Base-by-base conservation (phyloP, 2,113 vertebrate species). In the Burhinus bistriatus region DNA sequence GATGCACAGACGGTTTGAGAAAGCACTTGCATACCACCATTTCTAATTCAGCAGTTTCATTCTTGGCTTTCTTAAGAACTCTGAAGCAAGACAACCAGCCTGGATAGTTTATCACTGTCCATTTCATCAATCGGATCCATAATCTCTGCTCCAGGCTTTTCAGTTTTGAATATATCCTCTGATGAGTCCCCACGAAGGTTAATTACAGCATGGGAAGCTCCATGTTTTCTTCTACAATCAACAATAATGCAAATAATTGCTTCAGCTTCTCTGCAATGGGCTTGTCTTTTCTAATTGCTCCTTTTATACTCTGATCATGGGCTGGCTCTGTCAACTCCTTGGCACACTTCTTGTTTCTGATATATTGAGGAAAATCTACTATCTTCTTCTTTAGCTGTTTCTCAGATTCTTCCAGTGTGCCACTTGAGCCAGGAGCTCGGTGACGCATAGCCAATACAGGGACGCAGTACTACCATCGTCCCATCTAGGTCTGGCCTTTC, bases 401-500 rank as follows among this genome's bases (percentile, higher is more conserved):
- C 65, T 44, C 52, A 19, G 52, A 3, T 38, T 25, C 59, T 38
- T 38, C 23, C 66, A 55, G 62, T 9, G 3, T 15, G 29, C 13
- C 34, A 8, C 30, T 32, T 13, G 26, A 62, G 62, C 54, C 42
- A 75, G 47, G n/a, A 42, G 54, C 55, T 49, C 69, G 8, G n/a
- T 6, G 83, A 34, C 4, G 30, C 25, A 12, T 2, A 30, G 14
- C 25, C 7, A 1, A 18, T 1, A 8, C 30, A 42, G 17, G 30
- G 61, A 42, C 0, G 6, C 42, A 13, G 47, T 7, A 4, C 23
- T 17, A 30, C 34, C 25, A 0, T 5, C 6, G 1, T 26, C 36
- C 42, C 7, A 0, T 5, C 62, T 19, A 4, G 9, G 10, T 20
- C 44, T 0, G 1, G 58, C 25, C 42, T n/a, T 55, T 44, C 55